A percentile compares a stretch with the other conserved stretches of the same genome.
These are phyloP conservation scores for Columba janthina DNA, from an alignment of 2,113 vertebrate genomes.

Conservation along the genomic window DNA sequence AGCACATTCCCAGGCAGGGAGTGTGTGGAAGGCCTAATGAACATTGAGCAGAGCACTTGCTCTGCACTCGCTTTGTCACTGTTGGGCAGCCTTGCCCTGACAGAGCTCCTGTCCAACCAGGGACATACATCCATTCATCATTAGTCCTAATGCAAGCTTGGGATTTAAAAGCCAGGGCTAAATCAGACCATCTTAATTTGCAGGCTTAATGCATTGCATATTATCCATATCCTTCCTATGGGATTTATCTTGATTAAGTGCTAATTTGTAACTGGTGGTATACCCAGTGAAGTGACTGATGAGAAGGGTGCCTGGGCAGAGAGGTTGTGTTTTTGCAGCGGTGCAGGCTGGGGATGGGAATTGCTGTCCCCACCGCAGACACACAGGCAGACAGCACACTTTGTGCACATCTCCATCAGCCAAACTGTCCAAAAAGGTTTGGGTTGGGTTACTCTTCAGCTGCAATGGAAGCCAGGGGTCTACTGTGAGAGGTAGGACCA, in stretches of 20 bases:
- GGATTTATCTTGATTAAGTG: constrained; percentile 72
- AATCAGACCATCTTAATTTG: constrained; percentile 67
- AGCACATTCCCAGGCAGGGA: constrained; percentile 27
- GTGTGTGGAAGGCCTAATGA: constrained; percentile 40
- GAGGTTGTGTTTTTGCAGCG: constrained; percentile 4
- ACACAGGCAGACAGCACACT: not conserved
- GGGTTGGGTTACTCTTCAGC: not conserved
- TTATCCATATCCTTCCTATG: constrained; percentile 65
- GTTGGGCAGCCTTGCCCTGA: constrained; percentile 52
- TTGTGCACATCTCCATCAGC: not conserved
- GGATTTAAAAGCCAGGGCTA: constrained; percentile 54
- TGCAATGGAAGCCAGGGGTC: not conserved
- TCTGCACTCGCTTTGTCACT: constrained; percentile 27
- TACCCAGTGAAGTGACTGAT: constrained; percentile 61
- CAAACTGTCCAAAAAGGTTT: not conserved
- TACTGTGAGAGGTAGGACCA: not conserved
- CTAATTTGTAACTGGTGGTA: constrained; percentile 67
- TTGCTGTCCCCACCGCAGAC: not conserved
- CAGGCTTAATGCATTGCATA: constrained; percentile 64
- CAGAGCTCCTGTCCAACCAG: constrained; percentile 51
- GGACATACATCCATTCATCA: constrained; percentile 57
- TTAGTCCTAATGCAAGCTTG: constrained; percentile 55
- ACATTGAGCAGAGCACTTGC: constrained; percentile 30
- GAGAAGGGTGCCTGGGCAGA: constrained; percentile 50
- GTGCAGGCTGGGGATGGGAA: not conserved